Evolutionary conservation across 1,140 invertebrate species (phyloP), one percentile per base, ranked within the genome.

Genomic region (Zaprionus ornatus): DNA sequence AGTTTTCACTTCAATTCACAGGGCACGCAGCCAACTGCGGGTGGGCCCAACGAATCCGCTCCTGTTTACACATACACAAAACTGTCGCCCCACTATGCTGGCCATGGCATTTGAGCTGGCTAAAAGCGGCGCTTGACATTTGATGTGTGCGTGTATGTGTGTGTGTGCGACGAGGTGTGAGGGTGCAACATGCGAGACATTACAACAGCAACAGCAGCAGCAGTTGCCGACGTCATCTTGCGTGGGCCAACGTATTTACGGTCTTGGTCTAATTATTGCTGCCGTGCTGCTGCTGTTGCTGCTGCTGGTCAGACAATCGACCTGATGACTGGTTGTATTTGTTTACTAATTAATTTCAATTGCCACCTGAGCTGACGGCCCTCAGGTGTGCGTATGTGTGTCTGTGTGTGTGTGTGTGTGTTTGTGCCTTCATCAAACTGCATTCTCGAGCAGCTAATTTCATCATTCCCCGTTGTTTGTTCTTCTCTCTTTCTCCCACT

Each of bases 261-360:
- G 80, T 84, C 73, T 85, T 81, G 84, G 76, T 73, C 78, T 86
- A 87, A 83, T 88, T 87, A 82, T 86, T 86, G 70, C 65, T 80
- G 78, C 59, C 77, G 57, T 25, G 45, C n/a, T 68, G 55, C 56
- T 32, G 29, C 29, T 32, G 29, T 9, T 32, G 29, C 29, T 56
- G 52, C 40, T 74, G 72, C 52, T 75, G 73, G 67, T 64, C 52
- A 64, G 48, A 35, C 21, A 42, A 50, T 50, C 45, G 45, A 19
- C 45, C 45, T 19, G 68, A 71, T 87, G 84, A 87, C 84, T 87
- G 50, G 84, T 78, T 45, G 37, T 66, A 66, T 56, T 66, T 64
- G 29, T 50, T 77, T 29, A 68, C 65, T 87, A 82, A 86, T 88
- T 73, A 88, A 83, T 87, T 84, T 80, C 55, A 73, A 74, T 88